A percentile compares a stretch with the other conserved stretches of the same genome.
These are phyloP conservation scores for Urocyon cinereoargenteus DNA, from an alignment of 2,797 vertebrate species.

Conservation along the genomic window DNA sequence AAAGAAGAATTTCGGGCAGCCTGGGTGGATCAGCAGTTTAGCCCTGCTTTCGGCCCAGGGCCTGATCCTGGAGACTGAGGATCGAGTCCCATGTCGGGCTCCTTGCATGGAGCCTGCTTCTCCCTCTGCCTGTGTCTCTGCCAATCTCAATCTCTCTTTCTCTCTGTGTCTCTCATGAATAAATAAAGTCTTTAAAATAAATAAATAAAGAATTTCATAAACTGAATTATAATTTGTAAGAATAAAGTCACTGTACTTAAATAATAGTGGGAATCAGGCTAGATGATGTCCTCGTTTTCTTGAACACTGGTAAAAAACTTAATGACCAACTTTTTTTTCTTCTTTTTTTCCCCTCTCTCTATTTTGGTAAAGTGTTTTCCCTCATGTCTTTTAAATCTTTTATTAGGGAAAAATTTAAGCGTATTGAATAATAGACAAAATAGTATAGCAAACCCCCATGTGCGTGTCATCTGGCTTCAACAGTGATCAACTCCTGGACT, in stretches of 20 bases:
- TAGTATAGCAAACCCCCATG: background rate
- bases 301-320: background rate
- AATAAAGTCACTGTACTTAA: slow-evolving; percentile 15
- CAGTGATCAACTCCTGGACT: background rate
- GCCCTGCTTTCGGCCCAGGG: too few relatives aligned
- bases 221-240: background rate
- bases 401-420: slow-evolving; percentile 35
- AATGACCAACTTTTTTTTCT: slow-evolving; percentile 19
- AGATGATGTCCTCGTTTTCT: slow-evolving; percentile 31
- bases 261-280: background rate
- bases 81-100: too few relatives aligned
- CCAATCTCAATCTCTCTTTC: too few relatives aligned
- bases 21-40: too few relatives aligned
- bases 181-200: too few relatives aligned
- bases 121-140: too few relatives aligned
- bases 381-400: background rate
- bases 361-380: background rate
- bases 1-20: slow-evolving; percentile 13
- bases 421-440: background rate
- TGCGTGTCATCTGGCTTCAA: background rate
- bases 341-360: background rate
- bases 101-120: too few relatives aligned
- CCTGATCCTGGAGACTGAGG: too few relatives aligned
- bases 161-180: too few relatives aligned
- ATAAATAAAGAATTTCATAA: background rate